Conservation (phyloP, 30 jellyfish, hydroid and myxozoan species). For the Hydra vulgaris region DNA sequence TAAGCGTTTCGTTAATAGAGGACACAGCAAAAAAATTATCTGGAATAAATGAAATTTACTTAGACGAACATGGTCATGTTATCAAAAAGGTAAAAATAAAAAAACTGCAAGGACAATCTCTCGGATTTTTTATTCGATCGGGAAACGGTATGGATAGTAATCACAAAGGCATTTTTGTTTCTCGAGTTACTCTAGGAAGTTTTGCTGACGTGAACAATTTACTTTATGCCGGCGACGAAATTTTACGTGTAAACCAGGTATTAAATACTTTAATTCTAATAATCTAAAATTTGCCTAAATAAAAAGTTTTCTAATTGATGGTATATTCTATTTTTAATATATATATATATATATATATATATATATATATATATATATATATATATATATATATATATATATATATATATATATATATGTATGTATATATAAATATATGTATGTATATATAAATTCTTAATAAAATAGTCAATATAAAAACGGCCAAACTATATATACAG, state of each 20-base stretch:
- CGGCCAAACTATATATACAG: too few relatives aligned
- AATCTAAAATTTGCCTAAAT: too few relatives aligned
- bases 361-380: too few relatives aligned
- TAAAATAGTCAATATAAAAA: too few relatives aligned
- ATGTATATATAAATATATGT: too few relatives aligned
- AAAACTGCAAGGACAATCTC: slow-evolving; percentile 81
- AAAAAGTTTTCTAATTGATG: too few relatives aligned
- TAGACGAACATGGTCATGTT: slow-evolving; percentile 56
- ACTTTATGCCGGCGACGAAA: slow-evolving; percentile 88
- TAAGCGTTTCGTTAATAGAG: slow-evolving; percentile 17
- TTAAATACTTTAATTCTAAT: not conserved
- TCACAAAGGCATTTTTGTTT: slow-evolving; percentile 71
- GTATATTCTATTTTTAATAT: too few relatives aligned
- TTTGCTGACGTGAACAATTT: slow-evolving; percentile 52
- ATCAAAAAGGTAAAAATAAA: slow-evolving; percentile 66
- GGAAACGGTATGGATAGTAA: slow-evolving; percentile 76
- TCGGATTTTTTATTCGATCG: slow-evolving; percentile 70
- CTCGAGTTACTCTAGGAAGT: slow-evolving; percentile 89
- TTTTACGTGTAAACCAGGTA: slow-evolving; percentile 52
- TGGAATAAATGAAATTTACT: slow-evolving; percentile 52
- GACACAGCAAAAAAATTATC: slow-evolving; percentile 52
- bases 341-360: too few relatives aligned
- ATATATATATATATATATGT: too few relatives aligned
- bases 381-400: too few relatives aligned
- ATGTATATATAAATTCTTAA: too few relatives aligned